Evolutionary conservation across 2,113 vertebrate species (phyloP), one percentile per base, ranked within the genome.

Genomic region (Tapirus terrestris): DNA sequence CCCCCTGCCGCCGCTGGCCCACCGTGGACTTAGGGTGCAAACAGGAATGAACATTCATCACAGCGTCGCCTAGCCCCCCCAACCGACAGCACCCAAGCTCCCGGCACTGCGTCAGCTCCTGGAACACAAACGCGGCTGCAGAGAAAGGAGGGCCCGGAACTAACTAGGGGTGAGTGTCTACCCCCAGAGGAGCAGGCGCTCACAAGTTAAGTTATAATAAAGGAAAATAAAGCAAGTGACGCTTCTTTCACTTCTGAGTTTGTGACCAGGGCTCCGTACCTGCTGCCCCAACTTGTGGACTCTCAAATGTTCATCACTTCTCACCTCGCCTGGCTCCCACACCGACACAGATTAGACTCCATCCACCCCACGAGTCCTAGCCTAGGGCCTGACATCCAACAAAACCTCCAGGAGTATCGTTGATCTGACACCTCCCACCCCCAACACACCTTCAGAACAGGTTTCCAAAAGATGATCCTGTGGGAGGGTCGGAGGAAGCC

Each of bases 401-500:
- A 27, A 9, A n/a, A 67, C 33, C 51, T 10, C 17, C 9, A 63
- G 23, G 29, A 10, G 29, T 31, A 61, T 6, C 18, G n/a, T 33
- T 18, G 48, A 36, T 12, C 0, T 18, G 25, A 68, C 2, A 23
- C 23, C 43, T 5, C 51, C 1, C 5, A n/a, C 31, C 65, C 56
- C 56, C 31, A 21, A 9, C 45, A 75, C 75, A 16, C 63, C 45
- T 33, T 63, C 65, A 45, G n/a, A 3, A 51, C 36, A 45, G 48
- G 45, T 89, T 85, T 61, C 25, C 25, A 53, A 33, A 70, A 45
- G 29, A 11, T 1, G 29, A 17, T 16, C 2, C 1, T 2, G 4
- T n/a, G 16, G 3, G 2, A 14, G 29, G 43, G 43, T 6, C 9
- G 0, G 29, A 3, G 2, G 31, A 6, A 6, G 13, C n/a, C 14